Conservation (phyloP, 2,888 invertebrate species). For the Amitus sp. region DNA sequence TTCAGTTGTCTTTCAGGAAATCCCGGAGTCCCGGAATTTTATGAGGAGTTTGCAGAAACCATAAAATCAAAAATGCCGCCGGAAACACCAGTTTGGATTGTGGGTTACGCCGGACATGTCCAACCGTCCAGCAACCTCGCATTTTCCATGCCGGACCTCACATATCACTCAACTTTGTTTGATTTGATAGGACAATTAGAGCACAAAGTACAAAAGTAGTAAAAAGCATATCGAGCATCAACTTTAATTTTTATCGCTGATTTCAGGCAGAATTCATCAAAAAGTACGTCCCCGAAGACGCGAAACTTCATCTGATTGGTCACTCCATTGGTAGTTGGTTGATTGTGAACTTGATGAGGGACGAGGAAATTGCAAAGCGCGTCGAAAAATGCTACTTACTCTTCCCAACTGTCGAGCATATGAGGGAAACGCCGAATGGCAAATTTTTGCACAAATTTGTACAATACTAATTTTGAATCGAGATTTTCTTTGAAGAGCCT, state of each 20-base stretch:
- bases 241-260: too few species aligned
- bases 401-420: conserved; percentile 88
- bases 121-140: conserved; percentile 68
- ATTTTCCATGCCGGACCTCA: conserved; percentile 55
- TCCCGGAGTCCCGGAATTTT: conserved; percentile 87
- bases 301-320: conserved; percentile 84
- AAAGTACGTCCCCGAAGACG: conserved; percentile 75
- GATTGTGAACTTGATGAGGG: conserved; percentile 76
- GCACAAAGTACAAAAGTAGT: conserved; percentile 72
- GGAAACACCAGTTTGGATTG: conserved; percentile 79
- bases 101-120: conserved; percentile 88
- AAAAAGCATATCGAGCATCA: too few species aligned
- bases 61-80: conserved; percentile 71
- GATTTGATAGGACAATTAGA: conserved; percentile 81
- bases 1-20: too few species aligned
- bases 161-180: conserved; percentile 70
- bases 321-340: conserved; percentile 94
- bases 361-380: conserved; percentile 68
- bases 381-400: conserved; percentile 77
- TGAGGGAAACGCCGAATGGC: conserved; percentile 82
- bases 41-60: conserved; percentile 76
- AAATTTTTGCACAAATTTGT: conserved; percentile 73
- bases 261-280: conserved; percentile 74
- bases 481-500: too few species aligned
- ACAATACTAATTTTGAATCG: too few species aligned